A percentile compares a stretch with the other conserved stretches of the same genome.
Evolutionary conservation across 2,888 invertebrate genomes (phyloP).

Genomic region (Limnephilus rhombicus): DNA sequence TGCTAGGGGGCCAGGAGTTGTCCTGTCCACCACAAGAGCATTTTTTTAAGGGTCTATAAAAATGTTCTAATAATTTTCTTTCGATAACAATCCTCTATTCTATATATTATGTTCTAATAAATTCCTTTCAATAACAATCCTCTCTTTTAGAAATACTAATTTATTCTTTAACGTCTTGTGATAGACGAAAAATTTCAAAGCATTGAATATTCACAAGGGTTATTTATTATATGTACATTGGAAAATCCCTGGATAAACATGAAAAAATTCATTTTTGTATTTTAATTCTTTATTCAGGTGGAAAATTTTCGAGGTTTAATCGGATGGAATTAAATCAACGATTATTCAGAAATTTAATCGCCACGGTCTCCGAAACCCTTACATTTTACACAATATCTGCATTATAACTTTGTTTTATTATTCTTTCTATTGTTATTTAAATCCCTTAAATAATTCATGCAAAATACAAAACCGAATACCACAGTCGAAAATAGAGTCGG

Average conservation of each 20-base stretch:
- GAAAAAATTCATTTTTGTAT: neutral
- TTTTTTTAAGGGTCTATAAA: too few relatives aligned
- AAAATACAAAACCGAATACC: neutral
- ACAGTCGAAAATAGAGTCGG: neutral
- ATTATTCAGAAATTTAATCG: neutral
- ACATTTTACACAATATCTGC: neutral
- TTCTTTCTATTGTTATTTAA: neutral
- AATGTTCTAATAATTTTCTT: too few relatives aligned
- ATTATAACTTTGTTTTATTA: neutral
- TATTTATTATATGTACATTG: neutral
- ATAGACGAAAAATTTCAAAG: neutral
- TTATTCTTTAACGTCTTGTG: too few relatives aligned
- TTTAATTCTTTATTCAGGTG: neutral
- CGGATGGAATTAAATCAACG: neutral
- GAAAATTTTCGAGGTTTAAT: neutral
- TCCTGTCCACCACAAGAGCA: too few relatives aligned
- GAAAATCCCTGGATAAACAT: neutral
- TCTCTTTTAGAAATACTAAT: too few relatives aligned
- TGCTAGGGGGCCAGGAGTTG: too few relatives aligned
- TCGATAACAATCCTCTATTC: too few relatives aligned
- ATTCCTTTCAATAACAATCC: too few relatives aligned
- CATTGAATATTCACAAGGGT: neutral
- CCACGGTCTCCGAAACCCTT: neutral
- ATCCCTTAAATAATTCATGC: neutral
- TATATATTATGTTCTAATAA: too few relatives aligned